Evolutionary conservation across 2,888 invertebrate genomes (phyloP), one percentile per base, ranked within the genome.

Genomic region (Caenorhabditis sp.): DNA sequence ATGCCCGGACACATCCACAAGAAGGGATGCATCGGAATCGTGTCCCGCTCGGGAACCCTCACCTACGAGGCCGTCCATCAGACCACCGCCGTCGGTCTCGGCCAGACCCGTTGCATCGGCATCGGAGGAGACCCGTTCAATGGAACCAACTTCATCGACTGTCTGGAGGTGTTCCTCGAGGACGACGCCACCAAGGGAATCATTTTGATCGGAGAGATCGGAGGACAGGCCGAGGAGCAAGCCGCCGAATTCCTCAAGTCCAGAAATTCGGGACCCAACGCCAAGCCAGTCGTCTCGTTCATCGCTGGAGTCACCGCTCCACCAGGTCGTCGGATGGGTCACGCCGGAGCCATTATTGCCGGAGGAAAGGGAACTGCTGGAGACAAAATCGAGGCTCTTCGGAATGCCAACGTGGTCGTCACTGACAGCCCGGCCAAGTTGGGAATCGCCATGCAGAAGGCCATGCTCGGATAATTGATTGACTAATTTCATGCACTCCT

Each of bases 91-190:
- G 95, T 95, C 93, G 92, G 92, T 59, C 85, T 92, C 35, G 92
- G 92, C 6, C 88, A 89, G 74, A 85, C 85, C 10, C 54, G 84
- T 22, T 99, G 99, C 93, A 95, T 99, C 41, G 99, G 99, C 83
- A 99, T 99, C 93, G 99, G 99, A 77, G 99, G 99, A 85, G 99
- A 99, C 94, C 99, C 99, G 0, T 99, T 99, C 94, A 99, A 99
- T 92, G 99, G 99, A 80, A 99, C 99, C n/a, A 97, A 99, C 93
- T 99, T 99, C 93, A 97, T 99, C 91, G 99, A 99, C 93, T 89
- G 88, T 59, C 72, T 89, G 26, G 85, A 87, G 69, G 87, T 89
- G 31, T 89, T 89, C 84, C 66, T 89, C 38, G 85, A 69, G 31
- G 99, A 99, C 93, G 95, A 96, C 6, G 95, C 96, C n/a, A 98